Conservation (phyloP, 2,113 vertebrate genomes). For the Scomber japonicus region DNA sequence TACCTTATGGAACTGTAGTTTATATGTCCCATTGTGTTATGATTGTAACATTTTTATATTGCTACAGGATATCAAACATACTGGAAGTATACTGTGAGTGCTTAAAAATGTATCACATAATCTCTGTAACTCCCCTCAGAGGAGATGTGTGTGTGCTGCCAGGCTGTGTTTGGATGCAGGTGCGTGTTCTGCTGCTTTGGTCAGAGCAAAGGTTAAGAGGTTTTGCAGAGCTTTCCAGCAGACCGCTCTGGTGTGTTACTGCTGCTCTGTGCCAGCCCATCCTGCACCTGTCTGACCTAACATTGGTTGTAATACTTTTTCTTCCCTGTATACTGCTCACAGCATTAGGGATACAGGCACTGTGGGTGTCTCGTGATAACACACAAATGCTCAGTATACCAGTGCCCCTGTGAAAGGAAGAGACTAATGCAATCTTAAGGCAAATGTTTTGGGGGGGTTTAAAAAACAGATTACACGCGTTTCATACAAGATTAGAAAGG, state of each 20-base stretch:
- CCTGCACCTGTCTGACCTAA: constrained; percentile 51
- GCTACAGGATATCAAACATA: neutral
- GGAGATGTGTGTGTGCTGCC: neutral
- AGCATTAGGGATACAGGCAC: neutral
- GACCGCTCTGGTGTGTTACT: constrained; percentile 8
- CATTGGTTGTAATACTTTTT: constrained; percentile 10
- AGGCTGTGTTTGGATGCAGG: constrained; percentile 1
- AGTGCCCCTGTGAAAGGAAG: neutral
- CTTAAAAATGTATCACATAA: neutral
- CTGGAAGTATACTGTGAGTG: neutral
- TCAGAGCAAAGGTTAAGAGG: constrained; percentile 44
- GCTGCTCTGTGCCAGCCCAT: constrained; percentile 25
- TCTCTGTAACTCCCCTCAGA: neutral
- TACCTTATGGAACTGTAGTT: neutral
- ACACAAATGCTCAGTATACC: neutral
- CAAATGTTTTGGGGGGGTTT: constrained; percentile 5
- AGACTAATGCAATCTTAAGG: constrained; percentile 21
- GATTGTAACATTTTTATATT: neutral
- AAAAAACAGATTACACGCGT: neutral
- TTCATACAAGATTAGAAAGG: constrained; percentile 4
- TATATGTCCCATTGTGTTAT: neutral
- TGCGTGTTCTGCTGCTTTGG: constrained; percentile 21
- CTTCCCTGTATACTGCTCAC: neutral
- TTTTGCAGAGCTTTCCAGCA: constrained; percentile 42
- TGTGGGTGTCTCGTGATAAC: neutral